phyloP scores from a whole-genome alignment of 2,888 invertebrate genomes.

The Harmothoe impar region DNA sequence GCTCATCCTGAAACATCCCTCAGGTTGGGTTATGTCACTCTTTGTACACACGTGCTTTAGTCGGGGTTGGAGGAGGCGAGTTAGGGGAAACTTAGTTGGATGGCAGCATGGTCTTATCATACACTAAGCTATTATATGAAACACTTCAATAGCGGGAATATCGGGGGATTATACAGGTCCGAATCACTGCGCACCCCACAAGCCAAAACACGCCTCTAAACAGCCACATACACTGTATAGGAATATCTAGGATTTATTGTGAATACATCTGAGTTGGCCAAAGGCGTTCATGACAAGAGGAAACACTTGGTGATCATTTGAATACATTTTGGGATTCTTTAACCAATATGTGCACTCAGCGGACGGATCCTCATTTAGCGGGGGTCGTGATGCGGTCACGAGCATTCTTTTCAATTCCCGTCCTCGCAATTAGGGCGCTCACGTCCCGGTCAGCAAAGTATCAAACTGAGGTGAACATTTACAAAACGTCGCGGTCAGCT shows the following conservation, averaged over 20 bases:
- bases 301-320: constrained; percentile 69
- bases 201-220: not conserved
- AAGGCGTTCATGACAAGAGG: constrained; percentile 20
- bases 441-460: not conserved
- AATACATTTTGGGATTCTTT: constrained; percentile 79
- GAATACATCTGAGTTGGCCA: not conserved
- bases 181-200: constrained; percentile 78
- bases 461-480: not conserved
- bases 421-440: constrained; percentile 78
- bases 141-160: constrained; percentile 83
- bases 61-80: constrained; percentile 73
- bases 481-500: not conserved
- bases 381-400: constrained; percentile 79
- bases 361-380: constrained; percentile 75
- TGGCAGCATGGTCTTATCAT: constrained; percentile 83
- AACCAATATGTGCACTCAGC: constrained; percentile 79
- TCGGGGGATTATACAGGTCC: constrained; percentile 77
- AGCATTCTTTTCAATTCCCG: constrained; percentile 81
- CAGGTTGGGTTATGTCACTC: constrained; percentile 65
- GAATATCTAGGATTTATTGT: not conserved
- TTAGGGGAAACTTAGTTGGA: constrained; percentile 79
- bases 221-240: not conserved
- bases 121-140: constrained; percentile 81
- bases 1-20: constrained; percentile 66
- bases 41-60: constrained; percentile 77